phyloP scores from a whole-genome alignment of 2,113 vertebrate genomes.

The Platanista minor region DNA sequence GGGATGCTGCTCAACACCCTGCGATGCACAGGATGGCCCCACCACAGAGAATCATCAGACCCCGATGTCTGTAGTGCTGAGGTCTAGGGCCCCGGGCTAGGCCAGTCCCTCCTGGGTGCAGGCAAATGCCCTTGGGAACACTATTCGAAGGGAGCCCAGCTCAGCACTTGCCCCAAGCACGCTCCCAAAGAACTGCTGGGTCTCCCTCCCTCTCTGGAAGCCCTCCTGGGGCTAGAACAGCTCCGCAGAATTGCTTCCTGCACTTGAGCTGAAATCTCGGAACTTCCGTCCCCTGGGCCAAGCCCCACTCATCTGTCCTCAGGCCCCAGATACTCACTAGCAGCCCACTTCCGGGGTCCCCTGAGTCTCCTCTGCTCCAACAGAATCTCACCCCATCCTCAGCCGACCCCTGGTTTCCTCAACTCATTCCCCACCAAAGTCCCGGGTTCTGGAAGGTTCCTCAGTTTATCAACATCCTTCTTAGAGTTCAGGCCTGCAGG shows the following conservation, averaged over 20 bases:
- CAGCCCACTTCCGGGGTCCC: not conserved
- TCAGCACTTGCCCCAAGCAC: not conserved
- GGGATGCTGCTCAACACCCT: not conserved
- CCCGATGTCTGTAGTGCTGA: not conserved
- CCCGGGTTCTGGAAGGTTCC: not conserved
- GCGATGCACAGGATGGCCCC: not conserved
- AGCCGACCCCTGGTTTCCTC: not conserved
- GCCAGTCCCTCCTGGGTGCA: not conserved
- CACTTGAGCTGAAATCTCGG: not conserved
- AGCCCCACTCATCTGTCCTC: not conserved
- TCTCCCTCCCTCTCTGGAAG: not conserved
- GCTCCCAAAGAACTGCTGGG: not conserved
- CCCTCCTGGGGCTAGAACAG: not conserved
- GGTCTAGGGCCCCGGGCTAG: not conserved
- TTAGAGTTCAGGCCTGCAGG: not conserved
- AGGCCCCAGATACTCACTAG: too few species aligned
- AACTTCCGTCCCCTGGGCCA: not conserved
- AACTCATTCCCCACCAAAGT: not conserved
- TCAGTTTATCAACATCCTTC: not conserved
- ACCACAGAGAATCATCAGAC: accelerated
- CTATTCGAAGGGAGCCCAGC: not conserved
- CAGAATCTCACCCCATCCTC: not conserved
- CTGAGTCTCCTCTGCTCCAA: not conserved
- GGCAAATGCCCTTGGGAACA: not conserved
- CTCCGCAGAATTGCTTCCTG: not conserved